Evolutionary conservation across 2,797 vertebrate genomes (phyloP), one percentile per base, ranked within the genome.

Genomic region (Columba guinea): DNA sequence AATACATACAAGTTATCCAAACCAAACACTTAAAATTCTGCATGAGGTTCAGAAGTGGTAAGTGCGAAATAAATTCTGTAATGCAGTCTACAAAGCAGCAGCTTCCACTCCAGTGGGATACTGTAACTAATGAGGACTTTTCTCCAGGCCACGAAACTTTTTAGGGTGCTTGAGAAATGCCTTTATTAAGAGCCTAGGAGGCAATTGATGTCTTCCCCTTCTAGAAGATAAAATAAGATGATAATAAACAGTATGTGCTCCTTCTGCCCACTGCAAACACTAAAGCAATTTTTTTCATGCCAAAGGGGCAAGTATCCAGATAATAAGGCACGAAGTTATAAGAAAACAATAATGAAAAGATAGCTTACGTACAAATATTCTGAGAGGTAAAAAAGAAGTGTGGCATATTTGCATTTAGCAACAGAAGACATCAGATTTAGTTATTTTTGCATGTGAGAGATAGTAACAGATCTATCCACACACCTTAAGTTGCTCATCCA

Each of bases 401-500:
- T 17, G 24, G n/a, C 5, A 65, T 9, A n/a, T 46, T 39, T 60
- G 28, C 21, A 46, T 41, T 64, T 51, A 84, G 41, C 30, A 92
- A 84, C 16, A 84, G 63, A 58, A 86, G 39, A 59, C 13, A 22
- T 65, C 60, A 79, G 20, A 55, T 58, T 87, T 77, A 68, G 12
- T 59, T 84, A 76, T 26, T 90, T 90, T 23, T 89, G 67, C 58
- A 49, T 6, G 7, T n/a, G 10, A 84, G 46, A 77, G 23, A 49
- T 11, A 6, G 23, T 21, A 81, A 90, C 32, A 41, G 4, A 60
- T 69, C 28, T 53, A 76, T 60, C 12, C 52, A 94, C 96, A 79
- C 90, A 99, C 99, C 99, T 99, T 99, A 56, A 99, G 98, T 12
- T 99, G 99, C 60, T 99, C 98, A 77, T 99, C 99, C 88, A 99